Evolutionary conservation across 1,140 invertebrate genomes (phyloP).

Genomic region (Drosophila auraria): DNA sequence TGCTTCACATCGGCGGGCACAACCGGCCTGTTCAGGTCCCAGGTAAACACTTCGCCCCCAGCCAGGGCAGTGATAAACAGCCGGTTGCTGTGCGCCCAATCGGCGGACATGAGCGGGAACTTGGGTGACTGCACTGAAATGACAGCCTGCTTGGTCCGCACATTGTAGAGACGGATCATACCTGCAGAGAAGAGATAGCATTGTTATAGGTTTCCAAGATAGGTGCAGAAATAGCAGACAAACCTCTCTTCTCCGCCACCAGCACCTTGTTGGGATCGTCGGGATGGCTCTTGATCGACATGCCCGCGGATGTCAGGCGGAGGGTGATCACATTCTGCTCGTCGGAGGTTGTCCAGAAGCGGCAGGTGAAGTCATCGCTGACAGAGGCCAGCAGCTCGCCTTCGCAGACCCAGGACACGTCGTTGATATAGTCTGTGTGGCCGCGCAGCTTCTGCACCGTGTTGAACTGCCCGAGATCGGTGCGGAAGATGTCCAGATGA

Average conservation of each 20-base stretch:
- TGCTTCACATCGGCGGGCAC: slow-evolving; percentile 86
- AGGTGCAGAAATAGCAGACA: background rate
- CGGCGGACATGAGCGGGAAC: slow-evolving; percentile 88
- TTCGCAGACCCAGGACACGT: slow-evolving; percentile 89
- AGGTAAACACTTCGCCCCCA: slow-evolving; percentile 88
- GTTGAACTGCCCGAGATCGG: slow-evolving; percentile 86
- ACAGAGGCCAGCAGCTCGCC: slow-evolving; percentile 90
- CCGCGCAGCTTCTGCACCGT: slow-evolving; percentile 74
- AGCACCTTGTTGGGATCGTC: slow-evolving; percentile 91
- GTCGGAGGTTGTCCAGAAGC: slow-evolving; percentile 88
- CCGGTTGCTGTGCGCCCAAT: slow-evolving; percentile 89
- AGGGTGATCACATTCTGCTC: slow-evolving; percentile 87
- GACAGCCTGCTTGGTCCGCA: slow-evolving; percentile 89
- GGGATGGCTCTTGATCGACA: slow-evolving; percentile 90
- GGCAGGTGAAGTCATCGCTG: slow-evolving; percentile 91
- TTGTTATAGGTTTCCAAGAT: fast-evolving
- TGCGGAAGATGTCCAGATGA: slow-evolving; percentile 87
- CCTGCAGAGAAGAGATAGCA: slow-evolving; percentile 14
- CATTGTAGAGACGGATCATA: slow-evolving; percentile 90
- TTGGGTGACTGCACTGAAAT: slow-evolving; percentile 89
- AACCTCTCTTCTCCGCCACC: slow-evolving; percentile 91
- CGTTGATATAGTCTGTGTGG: slow-evolving; percentile 91
- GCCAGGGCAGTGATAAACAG: slow-evolving; percentile 88
- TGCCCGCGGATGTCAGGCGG: slow-evolving; percentile 89
- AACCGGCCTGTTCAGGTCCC: slow-evolving; percentile 88